phyloP scores from a whole-genome alignment of 1,140 invertebrate genomes.

The Leptopilina clavipes region DNA sequence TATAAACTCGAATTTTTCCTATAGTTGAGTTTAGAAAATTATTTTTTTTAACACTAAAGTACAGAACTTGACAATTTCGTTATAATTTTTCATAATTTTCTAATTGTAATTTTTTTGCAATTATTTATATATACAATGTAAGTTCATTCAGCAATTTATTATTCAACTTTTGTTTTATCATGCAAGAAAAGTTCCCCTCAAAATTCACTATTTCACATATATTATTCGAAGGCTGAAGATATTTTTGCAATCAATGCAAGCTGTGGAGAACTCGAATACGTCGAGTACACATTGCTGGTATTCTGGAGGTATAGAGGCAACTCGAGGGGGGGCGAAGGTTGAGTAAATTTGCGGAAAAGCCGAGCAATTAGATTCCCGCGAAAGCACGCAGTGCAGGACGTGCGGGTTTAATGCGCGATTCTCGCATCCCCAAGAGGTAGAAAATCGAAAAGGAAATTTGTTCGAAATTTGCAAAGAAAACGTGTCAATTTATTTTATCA shows the following conservation, averaged over 20 bases:
- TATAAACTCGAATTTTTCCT: no score
- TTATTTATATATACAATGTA: no score
- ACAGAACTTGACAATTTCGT: no score
- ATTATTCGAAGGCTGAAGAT: neutral
- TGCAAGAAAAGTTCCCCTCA: neutral
- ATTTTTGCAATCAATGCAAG: constrained; percentile 31
- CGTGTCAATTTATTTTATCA: neutral
- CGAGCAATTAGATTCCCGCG: constrained; percentile 32
- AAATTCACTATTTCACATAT: neutral
- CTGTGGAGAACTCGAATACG: constrained; percentile 12
- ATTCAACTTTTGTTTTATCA: no score
- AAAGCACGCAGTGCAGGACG: constrained; percentile 25
- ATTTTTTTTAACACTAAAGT: no score
- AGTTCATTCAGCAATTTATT: no score
- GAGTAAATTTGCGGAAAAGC: constrained; percentile 33
- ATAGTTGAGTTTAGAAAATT: no score
- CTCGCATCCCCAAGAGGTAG: constrained; percentile 28
- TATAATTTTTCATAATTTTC: no score
- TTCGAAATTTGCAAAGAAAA: constrained; percentile 6
- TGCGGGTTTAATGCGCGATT: constrained; percentile 25
- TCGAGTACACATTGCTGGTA: constrained; percentile 29
- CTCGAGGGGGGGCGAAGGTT: constrained; percentile 30
- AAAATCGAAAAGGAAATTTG: constrained; percentile 15
- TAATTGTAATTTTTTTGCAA: no score
- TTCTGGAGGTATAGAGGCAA: constrained; percentile 19